Evolutionary conservation across 2,113 vertebrate species (phyloP).

Genomic region (Etia nguti): DNA sequence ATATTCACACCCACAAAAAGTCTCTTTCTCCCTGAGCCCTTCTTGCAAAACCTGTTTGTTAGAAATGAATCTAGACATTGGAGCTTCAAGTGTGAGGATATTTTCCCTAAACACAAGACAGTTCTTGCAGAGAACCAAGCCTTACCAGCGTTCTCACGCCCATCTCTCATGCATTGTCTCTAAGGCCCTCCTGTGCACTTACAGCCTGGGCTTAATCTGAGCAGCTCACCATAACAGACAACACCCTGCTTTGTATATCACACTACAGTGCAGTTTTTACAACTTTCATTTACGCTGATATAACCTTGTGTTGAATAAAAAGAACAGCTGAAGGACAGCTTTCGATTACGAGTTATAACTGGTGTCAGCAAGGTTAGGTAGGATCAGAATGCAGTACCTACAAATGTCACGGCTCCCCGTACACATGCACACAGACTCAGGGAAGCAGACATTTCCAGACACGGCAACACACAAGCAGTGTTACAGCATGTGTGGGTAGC

Average conservation of each 20-base stretch:
- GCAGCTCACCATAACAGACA: constrained; percentile 52
- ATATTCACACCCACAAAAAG: constrained; percentile 33
- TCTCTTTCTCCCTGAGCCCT: constrained; percentile 52
- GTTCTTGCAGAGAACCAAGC: constrained; percentile 76
- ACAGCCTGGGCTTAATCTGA: constrained; percentile 46
- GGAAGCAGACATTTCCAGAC: neutral
- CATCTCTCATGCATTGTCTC: constrained; percentile 64
- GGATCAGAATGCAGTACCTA: neutral
- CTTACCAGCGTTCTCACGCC: constrained; percentile 70
- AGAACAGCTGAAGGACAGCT: neutral
- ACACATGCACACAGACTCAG: neutral
- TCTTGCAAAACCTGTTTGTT: constrained; percentile 78
- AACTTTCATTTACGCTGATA: neutral
- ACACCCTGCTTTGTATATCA: constrained; percentile 36
- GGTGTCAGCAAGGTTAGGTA: neutral
- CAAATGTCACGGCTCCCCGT: neutral
- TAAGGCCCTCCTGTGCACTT: constrained; percentile 54
- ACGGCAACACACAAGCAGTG: constrained; percentile 21
- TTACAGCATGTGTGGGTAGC: constrained; percentile 43
- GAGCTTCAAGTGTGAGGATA: constrained; percentile 71
- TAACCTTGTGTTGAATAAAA: neutral
- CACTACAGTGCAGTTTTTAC: neutral
- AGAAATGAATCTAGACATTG: constrained; percentile 71
- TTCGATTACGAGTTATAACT: neutral
- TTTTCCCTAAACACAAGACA: constrained; percentile 73